phyloP scores from a whole-genome alignment of 2,113 vertebrate genomes.

The Amblyornis subalaris region DNA sequence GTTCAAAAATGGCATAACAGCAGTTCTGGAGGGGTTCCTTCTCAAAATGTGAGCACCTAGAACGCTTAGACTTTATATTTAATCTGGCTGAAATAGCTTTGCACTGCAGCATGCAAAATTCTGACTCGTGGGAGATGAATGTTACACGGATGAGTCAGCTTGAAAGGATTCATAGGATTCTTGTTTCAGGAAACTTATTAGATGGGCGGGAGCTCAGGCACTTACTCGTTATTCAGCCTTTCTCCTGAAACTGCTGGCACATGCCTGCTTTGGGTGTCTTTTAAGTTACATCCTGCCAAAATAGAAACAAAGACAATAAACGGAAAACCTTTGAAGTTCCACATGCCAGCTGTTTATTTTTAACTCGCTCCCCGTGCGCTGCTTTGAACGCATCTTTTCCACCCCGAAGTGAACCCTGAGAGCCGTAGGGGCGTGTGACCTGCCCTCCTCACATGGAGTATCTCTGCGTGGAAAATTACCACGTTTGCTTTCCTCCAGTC shows the following conservation, averaged over 20 bases:
- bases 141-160: neutral
- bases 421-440: neutral
- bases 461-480: neutral
- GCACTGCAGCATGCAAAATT: neutral
- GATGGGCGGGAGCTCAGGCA: neutral
- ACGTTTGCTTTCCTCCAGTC: neutral
- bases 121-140: neutral
- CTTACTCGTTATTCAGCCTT: neutral
- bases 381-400: neutral
- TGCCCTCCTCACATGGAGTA: neutral
- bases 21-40: neutral
- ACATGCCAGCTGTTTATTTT: constrained; percentile 36
- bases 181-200: neutral
- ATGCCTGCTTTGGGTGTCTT: neutral
- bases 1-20: neutral
- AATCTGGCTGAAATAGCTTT: neutral
- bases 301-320: constrained; percentile 23
- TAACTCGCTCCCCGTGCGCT: neutral
- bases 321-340: constrained; percentile 40
- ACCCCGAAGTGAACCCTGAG: neutral
- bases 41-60: neutral
- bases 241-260: neutral
- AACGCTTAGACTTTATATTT: neutral
- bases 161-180: neutral
- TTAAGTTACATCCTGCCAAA: neutral